A percentile compares a stretch with the other conserved stretches of the same genome.
These are phyloP conservation scores for Bombus turneri DNA, from an alignment of 1,140 invertebrate species.

Conservation along the genomic window DNA sequence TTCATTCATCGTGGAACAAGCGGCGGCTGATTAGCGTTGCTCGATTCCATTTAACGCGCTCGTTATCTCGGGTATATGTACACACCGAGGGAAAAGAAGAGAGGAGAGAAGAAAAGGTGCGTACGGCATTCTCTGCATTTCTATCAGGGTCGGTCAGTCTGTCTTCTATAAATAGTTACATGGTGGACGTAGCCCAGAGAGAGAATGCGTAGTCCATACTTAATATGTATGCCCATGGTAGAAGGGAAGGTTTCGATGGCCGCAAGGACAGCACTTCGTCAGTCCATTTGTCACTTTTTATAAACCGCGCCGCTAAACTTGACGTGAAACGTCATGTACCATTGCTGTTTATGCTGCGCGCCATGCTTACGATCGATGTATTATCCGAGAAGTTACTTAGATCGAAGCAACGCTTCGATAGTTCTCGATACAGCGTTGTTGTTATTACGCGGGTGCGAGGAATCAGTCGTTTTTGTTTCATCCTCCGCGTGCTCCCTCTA, in stretches of 20 bases:
- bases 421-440: slow-evolving; percentile 22
- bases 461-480: slow-evolving; percentile 18
- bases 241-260: slow-evolving; percentile 42
- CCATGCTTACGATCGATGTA: slow-evolving; percentile 16
- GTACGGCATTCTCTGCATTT: slow-evolving; percentile 2
- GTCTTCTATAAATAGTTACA: slow-evolving; percentile 40
- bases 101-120: not conserved
- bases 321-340: slow-evolving; percentile 45
- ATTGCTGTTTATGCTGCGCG: slow-evolving; percentile 30
- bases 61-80: not conserved
- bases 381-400: slow-evolving; percentile 1
- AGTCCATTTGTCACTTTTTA: slow-evolving; percentile 50
- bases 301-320: slow-evolving; percentile 23
- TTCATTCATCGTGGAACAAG: slow-evolving; percentile 14
- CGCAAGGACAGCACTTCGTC: slow-evolving; percentile 49
- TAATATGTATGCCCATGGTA: slow-evolving; percentile 39
- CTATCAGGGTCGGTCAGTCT: slow-evolving; percentile 27
- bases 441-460: slow-evolving; percentile 3
- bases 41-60: not conserved
- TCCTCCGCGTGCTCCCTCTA: not conserved
- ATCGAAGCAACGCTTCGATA: slow-evolving; percentile 30
- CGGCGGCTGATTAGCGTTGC: slow-evolving; percentile 2
- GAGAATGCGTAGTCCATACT: slow-evolving; percentile 39
- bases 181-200: slow-evolving; percentile 1
- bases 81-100: not conserved